Base-by-base conservation (phyloP, 2,113 vertebrate species). In the Phycodurus eques region DNA sequence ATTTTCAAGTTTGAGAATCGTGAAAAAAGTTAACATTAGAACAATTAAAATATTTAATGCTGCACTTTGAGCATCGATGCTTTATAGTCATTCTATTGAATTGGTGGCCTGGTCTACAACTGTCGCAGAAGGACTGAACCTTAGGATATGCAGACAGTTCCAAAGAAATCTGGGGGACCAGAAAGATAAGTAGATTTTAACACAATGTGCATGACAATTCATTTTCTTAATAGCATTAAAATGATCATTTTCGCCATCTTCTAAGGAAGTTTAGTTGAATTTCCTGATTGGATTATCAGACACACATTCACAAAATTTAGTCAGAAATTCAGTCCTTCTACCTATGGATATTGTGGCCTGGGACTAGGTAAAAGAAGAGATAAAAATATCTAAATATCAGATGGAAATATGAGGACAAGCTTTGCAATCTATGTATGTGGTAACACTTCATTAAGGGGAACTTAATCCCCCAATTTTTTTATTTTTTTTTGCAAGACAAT, bases 171-270 rank as follows among this genome's bases (percentile, higher is more conserved):
- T 93, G 94, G 91, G 92, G 92, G 92, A 95, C 94, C 57, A n/a
- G 83, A 84, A 92, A 95, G 93, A 94, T 94, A 93, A 93, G 92
- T 94, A 95, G 93, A 93, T 96, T 94, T 96, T 96, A 96, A 96
- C 96, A 96, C 98, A 98, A 96, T 96, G 96, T 96, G 97, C 97
- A 98, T 98, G 97, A 97, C 95, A 95, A 96, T 98, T 98, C 97
- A 96, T 96, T 96, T 97, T 97, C 96, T 98, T 98, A 95, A 96
- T 98, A 95, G 94, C 95, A 94, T 95, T 95, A 96, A 96, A 96
- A 96, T 94, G 96, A 94, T 95, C 92, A 92, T 94, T 95, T 94
- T 94, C 93, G 94, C 94, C 93, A 85, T 91, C 65, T 81, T 73
- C 94, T 95, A 94, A 95, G 89, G 93, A 89, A 94, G 92, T 93